These are phyloP conservation scores for Drosophila niveifrons DNA, from an alignment of 2,888 invertebrate genomes.

Conservation along the genomic window DNA sequence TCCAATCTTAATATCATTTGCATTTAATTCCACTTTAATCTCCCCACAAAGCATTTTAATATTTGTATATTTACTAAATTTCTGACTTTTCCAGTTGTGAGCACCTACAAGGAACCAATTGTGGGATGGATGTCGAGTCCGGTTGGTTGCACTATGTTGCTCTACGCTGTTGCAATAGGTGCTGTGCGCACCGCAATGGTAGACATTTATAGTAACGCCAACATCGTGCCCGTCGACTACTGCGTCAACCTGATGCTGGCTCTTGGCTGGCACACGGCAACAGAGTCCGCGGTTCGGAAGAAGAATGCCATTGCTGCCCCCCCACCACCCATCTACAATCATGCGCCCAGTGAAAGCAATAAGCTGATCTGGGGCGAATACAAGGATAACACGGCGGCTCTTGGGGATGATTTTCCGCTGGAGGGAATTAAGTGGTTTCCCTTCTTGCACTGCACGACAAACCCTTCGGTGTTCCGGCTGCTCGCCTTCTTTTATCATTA, in stretches of 20 bases:
- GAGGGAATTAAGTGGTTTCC: constrained; percentile 90
- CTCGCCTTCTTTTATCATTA: constrained; percentile 88
- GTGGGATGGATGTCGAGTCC: constrained; percentile 90
- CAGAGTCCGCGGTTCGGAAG: not conserved
- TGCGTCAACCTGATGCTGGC: constrained; percentile 85
- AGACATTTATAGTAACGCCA: constrained; percentile 73
- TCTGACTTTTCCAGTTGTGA: constrained; percentile 53
- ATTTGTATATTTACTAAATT: no score
- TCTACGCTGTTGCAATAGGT: constrained; percentile 87
- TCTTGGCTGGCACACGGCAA: constrained; percentile 85
- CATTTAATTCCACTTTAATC: no score
- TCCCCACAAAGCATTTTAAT: no score
- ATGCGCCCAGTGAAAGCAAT: constrained; percentile 92
- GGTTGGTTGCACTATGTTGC: constrained; percentile 87
- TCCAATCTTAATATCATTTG: no score
- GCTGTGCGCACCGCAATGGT: constrained; percentile 86
- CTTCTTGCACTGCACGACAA: constrained; percentile 86
- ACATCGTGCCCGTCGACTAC: constrained; percentile 86
- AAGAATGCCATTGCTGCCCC: constrained; percentile 35
- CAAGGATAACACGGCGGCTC: constrained; percentile 59
- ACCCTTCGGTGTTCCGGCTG: constrained; percentile 81
- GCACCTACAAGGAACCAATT: constrained; percentile 86
- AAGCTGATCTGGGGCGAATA: constrained; percentile 93
- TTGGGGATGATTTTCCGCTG: constrained; percentile 87
- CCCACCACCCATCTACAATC: constrained; percentile 88